These are phyloP conservation scores for Stenolophus ochropezus DNA, from an alignment of 2,888 invertebrate species.

Conservation along the genomic window DNA sequence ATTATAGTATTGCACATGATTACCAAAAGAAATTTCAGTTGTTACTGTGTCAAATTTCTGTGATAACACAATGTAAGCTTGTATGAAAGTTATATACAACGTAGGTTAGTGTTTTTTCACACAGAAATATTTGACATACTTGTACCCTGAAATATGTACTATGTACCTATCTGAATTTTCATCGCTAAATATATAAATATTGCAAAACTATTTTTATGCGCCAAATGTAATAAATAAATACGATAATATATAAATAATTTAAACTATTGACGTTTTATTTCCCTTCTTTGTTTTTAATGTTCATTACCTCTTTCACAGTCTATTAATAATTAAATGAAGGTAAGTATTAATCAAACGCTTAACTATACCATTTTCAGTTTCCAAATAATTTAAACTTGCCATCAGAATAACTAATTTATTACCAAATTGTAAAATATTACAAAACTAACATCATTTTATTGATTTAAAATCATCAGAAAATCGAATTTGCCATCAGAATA, in stretches of 20 bases:
- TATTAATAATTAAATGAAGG: background rate
- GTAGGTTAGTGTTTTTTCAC: conserved; percentile 53
- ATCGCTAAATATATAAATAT: conserved; percentile 41
- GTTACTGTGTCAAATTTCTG: conserved; percentile 68
- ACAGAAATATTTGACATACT: conserved; percentile 53
- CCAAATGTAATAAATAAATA: conserved; percentile 56
- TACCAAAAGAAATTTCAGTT: conserved; percentile 60
- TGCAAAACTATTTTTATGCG: conserved; percentile 58
- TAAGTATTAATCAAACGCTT: too few species aligned
- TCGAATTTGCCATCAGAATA: too few species aligned
- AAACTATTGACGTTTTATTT: background rate
- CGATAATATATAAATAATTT: conserved; percentile 11
- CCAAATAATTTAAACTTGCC: too few species aligned
- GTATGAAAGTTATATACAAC: conserved; percentile 22
- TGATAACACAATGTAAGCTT: conserved; percentile 64
- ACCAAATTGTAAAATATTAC: too few species aligned
- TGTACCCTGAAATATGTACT: conserved; percentile 38
- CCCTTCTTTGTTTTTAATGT: background rate
- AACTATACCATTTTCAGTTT: too few species aligned
- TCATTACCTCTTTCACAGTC: background rate
- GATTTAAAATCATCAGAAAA: too few species aligned
- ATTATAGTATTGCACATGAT: conserved; percentile 40
- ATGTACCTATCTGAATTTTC: conserved; percentile 47
- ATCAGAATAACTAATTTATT: too few species aligned
- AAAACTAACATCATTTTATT: too few species aligned